phyloP scores from a whole-genome alignment of 2,888 invertebrate genomes.

The Danaus chrysippus region DNA sequence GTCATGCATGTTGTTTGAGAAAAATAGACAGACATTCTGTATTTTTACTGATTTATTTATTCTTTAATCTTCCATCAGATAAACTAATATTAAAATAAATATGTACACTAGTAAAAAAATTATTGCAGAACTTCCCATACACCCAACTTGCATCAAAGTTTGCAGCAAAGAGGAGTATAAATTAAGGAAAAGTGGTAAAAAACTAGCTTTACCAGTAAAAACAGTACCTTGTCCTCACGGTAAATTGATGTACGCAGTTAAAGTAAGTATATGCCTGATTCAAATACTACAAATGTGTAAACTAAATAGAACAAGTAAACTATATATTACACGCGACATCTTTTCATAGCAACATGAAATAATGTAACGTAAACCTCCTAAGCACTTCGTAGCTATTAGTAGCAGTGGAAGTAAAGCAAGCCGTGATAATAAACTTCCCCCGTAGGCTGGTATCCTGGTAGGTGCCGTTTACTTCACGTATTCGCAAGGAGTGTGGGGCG shows the following conservation, averaged over 20 bases:
- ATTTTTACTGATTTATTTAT: too few species aligned
- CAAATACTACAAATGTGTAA: too few species aligned
- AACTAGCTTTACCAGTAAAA: conserved; percentile 39
- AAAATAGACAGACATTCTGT: too few species aligned
- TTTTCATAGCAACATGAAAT: background rate
- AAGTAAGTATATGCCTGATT: conserved; percentile 48
- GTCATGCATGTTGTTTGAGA: background rate
- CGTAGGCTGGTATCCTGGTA: conserved; percentile 67
- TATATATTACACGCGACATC: background rate
- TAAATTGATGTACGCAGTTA: conserved; percentile 62
- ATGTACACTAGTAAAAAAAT: background rate
- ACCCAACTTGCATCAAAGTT: conserved; percentile 67
- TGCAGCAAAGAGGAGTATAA: conserved; percentile 64
- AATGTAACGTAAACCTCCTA: conserved; percentile 46
- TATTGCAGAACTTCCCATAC: conserved; percentile 52
- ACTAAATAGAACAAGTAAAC: too few species aligned
- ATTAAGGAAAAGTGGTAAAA: conserved; percentile 46
- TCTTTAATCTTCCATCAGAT: too few species aligned
- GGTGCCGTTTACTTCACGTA: conserved; percentile 69
- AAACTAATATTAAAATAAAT: too few species aligned
- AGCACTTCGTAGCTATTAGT: conserved; percentile 52
- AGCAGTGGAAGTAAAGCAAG: conserved; percentile 31
- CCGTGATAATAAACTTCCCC: conserved; percentile 23
- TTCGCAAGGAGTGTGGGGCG: conserved; percentile 71
- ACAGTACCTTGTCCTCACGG: conserved; percentile 57